Base-by-base conservation (phyloP, 2,113 vertebrate genomes). In the Malurus melanocephalus region DNA sequence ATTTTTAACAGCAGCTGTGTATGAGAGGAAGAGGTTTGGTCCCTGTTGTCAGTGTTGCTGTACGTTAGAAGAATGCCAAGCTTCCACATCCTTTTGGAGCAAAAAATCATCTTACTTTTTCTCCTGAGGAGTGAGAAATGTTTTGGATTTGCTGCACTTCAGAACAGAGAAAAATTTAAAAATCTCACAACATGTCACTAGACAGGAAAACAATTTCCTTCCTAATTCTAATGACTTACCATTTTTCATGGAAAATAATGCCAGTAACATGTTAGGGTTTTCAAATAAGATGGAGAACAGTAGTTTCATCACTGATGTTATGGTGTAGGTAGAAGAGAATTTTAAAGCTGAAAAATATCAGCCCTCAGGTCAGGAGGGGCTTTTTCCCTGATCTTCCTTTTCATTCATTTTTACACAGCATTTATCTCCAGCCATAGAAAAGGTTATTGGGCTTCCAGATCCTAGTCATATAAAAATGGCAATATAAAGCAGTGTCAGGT, bases 281-380 rank as follows among this genome's bases (percentile, higher is more conserved):
- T 95, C 92, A 93, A 79, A 94, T 90, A 93, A 93, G 92, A 91
- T 76, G 78, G 74, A 93, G 79, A 91, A 91, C 90, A 78, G 90
- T 90, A 92, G 86, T 90, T 94, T 95, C 77, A 91, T 84, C 94
- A 62, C 59, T 90, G 77, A 81, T 87, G 59, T 81, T 94, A 88
- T 52, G 83, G 83, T 84, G 46, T 62, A 94, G 77, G 88, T 87
- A 90, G 92, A 78, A 89, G 80, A 92, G 85, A 88, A 92, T 62
- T 88, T 94, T 93, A 96, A 93, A 88, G 69, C 77, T 95, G 92
- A 96, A 93, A 96, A 93, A 94, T 95, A 91, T 79, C 92, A 90
- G 86, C 92, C 92, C 90, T 91, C 43, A 6, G 93, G 90, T 93
- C 85, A 96, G 77, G 91, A 90, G 88, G 92, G 92, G 42, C 40